phyloP scores from a whole-genome alignment of 2,888 invertebrate species.

The Spicauda simplicius region DNA sequence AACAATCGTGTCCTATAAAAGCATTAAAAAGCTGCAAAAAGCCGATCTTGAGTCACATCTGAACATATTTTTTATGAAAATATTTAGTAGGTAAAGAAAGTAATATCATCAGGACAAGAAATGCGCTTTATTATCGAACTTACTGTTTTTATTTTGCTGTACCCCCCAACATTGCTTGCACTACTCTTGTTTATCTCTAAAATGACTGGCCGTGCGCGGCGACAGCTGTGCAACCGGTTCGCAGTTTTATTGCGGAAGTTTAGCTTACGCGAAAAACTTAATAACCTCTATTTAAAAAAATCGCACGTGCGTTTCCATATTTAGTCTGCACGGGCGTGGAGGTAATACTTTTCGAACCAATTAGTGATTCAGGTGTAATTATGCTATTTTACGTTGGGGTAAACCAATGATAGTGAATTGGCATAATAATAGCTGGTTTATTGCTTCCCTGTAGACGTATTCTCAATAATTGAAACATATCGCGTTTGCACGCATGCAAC shows the following conservation, averaged over 20 bases:
- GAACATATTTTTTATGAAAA: too few species aligned
- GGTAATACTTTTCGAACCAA: not conserved
- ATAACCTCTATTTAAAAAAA: slow-evolving; percentile 24
- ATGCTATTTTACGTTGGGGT: not conserved
- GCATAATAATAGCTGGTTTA: not conserved
- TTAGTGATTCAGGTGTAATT: not conserved
- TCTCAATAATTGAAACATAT: not conserved
- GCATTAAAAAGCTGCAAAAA: too few species aligned
- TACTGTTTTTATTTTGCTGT: not conserved
- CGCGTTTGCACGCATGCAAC: not conserved
- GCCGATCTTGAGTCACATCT: too few species aligned
- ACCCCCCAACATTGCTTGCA: not conserved
- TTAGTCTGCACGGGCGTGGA: not conserved
- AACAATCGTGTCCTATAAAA: not conserved
- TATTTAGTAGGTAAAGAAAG: too few species aligned
- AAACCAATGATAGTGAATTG: not conserved
- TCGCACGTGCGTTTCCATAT: slow-evolving; percentile 14
- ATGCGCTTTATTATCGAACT: not conserved
- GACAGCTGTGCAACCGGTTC: slow-evolving; percentile 40
- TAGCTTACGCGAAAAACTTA: slow-evolving; percentile 26
- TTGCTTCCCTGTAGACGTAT: not conserved
- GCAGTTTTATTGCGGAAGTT: slow-evolving; percentile 41
- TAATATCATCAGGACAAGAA: too few species aligned
- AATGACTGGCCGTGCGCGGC: slow-evolving; percentile 1
- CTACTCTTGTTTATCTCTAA: not conserved